Evolutionary conservation across 2,888 invertebrate species (phyloP), one percentile per base, ranked within the genome.

Genomic region (Eupeodes luniger): DNA sequence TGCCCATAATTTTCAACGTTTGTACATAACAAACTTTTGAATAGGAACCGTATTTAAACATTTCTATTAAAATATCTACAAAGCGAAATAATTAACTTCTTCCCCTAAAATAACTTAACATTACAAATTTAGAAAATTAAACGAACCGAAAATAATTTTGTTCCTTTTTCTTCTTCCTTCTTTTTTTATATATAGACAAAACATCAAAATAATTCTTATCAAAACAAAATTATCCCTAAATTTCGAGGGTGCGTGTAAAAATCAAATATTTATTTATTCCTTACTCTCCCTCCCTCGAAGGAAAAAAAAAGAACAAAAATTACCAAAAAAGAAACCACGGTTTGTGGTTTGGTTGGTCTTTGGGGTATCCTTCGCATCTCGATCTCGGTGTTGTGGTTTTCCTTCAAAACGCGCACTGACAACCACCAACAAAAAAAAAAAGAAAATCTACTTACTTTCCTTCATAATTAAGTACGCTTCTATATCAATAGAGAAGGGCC

Each of bases 221-320:
- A 57, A 85, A 77, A 27, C 69, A 88, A 81, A 70, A 55, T 70
- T 75, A 70, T 81, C 85, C 88, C 27, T 57, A 78, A 84, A 64
- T 55, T 59, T 78, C 66, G 62, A 74, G 88, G 85, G 85, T 88
- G 85, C 74, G 85, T 88, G 85, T 53, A 85, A 85, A 75, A 88
- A 78, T 88, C 88, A 88, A 88, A 88, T 88, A 81, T 88, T 88
- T 88, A 81, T 88, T 85, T 72, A 80, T 77, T 84, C 74, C 44
- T 2, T 9, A 7, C 4, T 40, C 40, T 9, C 40, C 9, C 40
- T 75, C 9, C 40, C 69, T 12, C n/a, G 44, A 47, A 44, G 2
- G 55, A 40, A 57, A 55, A n/a, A 44, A 40, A 19, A 19, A 19
- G 19, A 19, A 19, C 19, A 19, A 19, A 57, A 64, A 47, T 11